Conservation (phyloP, 2,888 invertebrate genomes). For the Callimorpha dominula region DNA sequence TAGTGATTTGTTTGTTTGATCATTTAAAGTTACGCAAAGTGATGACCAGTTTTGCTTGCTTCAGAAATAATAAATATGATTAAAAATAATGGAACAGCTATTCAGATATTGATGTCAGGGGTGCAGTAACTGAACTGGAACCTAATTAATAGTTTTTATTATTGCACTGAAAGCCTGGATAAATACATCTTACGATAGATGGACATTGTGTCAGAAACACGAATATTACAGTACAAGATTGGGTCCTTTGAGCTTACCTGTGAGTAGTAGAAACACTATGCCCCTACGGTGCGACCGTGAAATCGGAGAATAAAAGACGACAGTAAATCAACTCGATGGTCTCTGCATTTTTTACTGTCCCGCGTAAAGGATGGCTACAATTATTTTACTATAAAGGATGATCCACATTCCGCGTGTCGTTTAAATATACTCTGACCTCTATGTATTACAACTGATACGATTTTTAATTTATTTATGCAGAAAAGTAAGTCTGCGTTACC, state of each 20-base stretch:
- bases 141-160: background rate
- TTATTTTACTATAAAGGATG: constrained; percentile 33
- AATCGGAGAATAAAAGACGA: constrained; percentile 65
- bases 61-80: background rate
- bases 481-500: no score
- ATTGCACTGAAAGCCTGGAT: background rate
- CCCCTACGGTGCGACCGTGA: constrained; percentile 59
- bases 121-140: no score
- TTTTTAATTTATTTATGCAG: no score
- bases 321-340: constrained; percentile 68
- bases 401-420: constrained; percentile 7
- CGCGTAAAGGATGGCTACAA: constrained; percentile 52
- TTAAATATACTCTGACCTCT: background rate
- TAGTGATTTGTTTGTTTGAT: background rate
- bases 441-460: no score
- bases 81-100: no score
- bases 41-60: no score
- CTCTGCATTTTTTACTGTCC: constrained; percentile 65
- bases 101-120: no score
- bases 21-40: background rate
- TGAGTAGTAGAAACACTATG: constrained; percentile 37
- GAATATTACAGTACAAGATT: constrained; percentile 17
- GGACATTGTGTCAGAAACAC: constrained; percentile 26
- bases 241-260: constrained; percentile 25
- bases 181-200: background rate